Conservation (phyloP, 1,140 invertebrate species). For the Megalopta genalis region DNA sequence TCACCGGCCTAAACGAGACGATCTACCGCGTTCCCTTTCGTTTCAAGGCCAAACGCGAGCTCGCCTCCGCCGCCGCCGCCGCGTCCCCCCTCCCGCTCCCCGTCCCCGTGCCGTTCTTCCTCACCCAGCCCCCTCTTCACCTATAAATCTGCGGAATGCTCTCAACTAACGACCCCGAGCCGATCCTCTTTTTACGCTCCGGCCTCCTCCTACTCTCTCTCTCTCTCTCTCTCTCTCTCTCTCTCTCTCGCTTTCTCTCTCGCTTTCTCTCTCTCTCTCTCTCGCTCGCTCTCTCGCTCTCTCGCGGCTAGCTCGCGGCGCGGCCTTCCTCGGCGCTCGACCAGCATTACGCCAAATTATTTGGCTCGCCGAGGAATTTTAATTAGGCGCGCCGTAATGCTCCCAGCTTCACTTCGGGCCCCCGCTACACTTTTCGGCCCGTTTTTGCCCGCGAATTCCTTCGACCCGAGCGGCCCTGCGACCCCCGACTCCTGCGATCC, state of each 20-base stretch:
- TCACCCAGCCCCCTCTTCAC: conserved; percentile 3
- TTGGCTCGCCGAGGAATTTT: conserved; percentile 38
- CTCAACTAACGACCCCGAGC: conserved; percentile 29
- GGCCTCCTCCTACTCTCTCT: too few species aligned
- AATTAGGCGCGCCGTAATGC: conserved; percentile 39
- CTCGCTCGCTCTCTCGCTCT: neutral
- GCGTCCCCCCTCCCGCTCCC: too few species aligned
- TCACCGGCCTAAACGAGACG: conserved; percentile 44
- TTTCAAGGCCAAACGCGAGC: conserved; percentile 41
- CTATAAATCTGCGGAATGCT: conserved; percentile 40
- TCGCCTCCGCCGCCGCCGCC: too few species aligned
- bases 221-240: neutral
- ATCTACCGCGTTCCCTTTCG: conserved; percentile 41
- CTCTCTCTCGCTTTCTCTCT: neutral
- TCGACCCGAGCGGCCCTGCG: too few species aligned
- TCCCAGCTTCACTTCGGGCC: neutral
- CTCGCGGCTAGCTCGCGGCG: neutral
- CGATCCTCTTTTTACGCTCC: conserved; percentile 22
- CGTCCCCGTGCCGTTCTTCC: too few species aligned
- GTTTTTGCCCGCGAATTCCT: neutral
- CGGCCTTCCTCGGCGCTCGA: neutral
- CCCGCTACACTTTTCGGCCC: neutral
- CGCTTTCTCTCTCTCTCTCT: neutral
- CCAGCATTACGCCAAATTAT: conserved; percentile 23
- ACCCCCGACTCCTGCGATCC: neutral